Conservation (phyloP, 2,888 invertebrate species). For the Pseudolycoriella hygida region DNA sequence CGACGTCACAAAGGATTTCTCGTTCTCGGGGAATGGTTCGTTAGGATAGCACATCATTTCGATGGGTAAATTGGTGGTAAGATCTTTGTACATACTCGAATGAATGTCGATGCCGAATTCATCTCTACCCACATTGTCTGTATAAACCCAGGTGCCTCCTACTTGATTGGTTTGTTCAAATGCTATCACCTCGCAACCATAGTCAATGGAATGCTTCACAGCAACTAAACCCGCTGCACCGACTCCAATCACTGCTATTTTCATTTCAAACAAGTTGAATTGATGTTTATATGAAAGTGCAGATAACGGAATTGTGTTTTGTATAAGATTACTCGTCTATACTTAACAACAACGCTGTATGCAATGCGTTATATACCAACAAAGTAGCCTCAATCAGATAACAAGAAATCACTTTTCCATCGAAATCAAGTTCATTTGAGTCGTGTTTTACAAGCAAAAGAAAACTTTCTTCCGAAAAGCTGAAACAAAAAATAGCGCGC, state of each 20-base stretch:
- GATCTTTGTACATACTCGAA: slow-evolving; percentile 44
- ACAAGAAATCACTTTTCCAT: too few species aligned
- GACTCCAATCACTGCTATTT: slow-evolving; percentile 4
- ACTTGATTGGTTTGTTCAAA: slow-evolving; percentile 37
- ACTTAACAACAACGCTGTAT: too few species aligned
- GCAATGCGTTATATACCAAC: too few species aligned
- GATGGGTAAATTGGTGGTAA: slow-evolving; percentile 77
- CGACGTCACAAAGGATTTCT: slow-evolving; percentile 50
- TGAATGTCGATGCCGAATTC: slow-evolving; percentile 35
- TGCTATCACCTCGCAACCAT: slow-evolving; percentile 21
- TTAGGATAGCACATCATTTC: slow-evolving; percentile 79
- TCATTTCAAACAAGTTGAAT: not conserved
- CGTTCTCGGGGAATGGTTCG: slow-evolving; percentile 49
- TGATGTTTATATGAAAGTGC: too few species aligned
- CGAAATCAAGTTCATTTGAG: too few species aligned
- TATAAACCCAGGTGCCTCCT: slow-evolving; percentile 48
- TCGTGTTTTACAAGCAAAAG: too few species aligned
- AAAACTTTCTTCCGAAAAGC: too few species aligned
- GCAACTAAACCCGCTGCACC: slow-evolving; percentile 4
- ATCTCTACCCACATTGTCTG: slow-evolving; percentile 31
- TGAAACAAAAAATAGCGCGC: too few species aligned
- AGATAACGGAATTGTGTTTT: too few species aligned
- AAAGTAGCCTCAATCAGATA: too few species aligned
- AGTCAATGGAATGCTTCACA: not conserved
- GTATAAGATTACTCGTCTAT: too few species aligned